A percentile compares a stretch with the other conserved stretches of the same genome.
phyloP scores from a whole-genome alignment of 2,113 vertebrate genomes.

The Prochilodus magdalenae region DNA sequence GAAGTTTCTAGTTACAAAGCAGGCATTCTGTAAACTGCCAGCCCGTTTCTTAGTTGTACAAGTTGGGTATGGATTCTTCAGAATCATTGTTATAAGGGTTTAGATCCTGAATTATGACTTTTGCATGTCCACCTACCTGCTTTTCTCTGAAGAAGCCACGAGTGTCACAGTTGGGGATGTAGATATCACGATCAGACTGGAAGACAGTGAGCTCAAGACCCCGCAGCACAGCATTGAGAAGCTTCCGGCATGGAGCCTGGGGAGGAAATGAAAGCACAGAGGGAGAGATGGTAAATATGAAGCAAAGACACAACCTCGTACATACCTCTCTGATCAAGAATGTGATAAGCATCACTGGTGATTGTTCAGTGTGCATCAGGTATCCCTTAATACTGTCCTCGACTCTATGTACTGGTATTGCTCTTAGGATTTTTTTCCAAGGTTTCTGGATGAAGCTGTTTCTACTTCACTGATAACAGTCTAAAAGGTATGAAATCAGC shows the following conservation, averaged over 20 bases:
- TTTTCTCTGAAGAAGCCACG: conserved; percentile 85
- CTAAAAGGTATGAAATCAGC: not conserved
- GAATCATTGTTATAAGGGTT: not conserved
- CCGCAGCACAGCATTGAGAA: conserved; percentile 77
- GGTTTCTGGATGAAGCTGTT: conserved; percentile 52
- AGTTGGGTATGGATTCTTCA: not conserved
- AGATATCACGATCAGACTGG: conserved; percentile 82
- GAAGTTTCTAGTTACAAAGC: not conserved
- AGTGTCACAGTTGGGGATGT: conserved; percentile 86
- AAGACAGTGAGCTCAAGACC: conserved; percentile 80
- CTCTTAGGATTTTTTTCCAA: conserved; percentile 57
- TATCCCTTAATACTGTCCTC: too few species aligned
- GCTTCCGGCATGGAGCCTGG: conserved; percentile 82
- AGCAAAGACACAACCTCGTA: not conserved
- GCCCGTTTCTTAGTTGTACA: not conserved
- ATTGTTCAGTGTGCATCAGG: too few species aligned
- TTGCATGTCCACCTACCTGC: conserved; percentile 71
- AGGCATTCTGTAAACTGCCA: not conserved
- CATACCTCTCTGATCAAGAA: conserved; percentile 53
- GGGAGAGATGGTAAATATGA: conserved; percentile 15
- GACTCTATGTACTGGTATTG: not conserved
- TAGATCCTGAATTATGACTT: not conserved
- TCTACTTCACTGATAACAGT: conserved; percentile 44
- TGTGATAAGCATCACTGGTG: conserved; percentile 1
- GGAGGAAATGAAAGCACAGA: conserved; percentile 55